Evolutionary conservation across 2,797 vertebrate species (phyloP).

Genomic region (Champsocephalus gunnari): DNA sequence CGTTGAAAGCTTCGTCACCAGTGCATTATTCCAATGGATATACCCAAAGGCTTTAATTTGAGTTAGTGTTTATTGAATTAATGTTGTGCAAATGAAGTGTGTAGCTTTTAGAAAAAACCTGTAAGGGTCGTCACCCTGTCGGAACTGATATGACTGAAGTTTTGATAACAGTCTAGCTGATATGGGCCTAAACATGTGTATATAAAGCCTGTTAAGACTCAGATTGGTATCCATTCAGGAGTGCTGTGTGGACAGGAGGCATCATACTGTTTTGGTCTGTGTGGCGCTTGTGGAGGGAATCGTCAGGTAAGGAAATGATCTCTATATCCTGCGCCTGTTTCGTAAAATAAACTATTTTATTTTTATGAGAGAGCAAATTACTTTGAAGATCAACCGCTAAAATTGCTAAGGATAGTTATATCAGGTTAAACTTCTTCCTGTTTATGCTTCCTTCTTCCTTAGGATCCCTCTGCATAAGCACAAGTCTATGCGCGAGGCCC

Average conservation of each 20-base stretch:
- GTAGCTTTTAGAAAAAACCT: neutral
- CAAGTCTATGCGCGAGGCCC: constrained; percentile 79
- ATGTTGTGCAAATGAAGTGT: neutral
- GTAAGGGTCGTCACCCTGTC: constrained; percentile 39
- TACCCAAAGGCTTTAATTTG: neutral
- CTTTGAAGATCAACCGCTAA: neutral
- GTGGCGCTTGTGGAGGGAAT: constrained; percentile 49
- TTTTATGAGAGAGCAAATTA: constrained; percentile 5
- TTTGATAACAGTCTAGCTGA: constrained; percentile 38
- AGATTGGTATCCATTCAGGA: constrained; percentile 29
- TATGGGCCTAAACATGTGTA: constrained; percentile 25
- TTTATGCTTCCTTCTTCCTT: constrained; percentile 10
- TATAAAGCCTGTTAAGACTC: constrained; percentile 41
- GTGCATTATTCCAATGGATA: neutral
- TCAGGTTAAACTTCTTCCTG: neutral
- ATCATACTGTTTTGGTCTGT: constrained; percentile 63
- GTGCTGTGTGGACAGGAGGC: constrained; percentile 5
- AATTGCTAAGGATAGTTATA: neutral
- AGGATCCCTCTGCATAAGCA: constrained; percentile 83
- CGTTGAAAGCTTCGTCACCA: neutral
- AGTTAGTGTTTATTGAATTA: neutral
- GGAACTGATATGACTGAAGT: constrained; percentile 20
- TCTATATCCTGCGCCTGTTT: neutral
- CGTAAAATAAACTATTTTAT: neutral
- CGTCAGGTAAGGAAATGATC: constrained; percentile 37